Percentiles rank a stretch among this genome's conserved stretches.
These are phyloP conservation scores for Synanceia verrucosa DNA, from an alignment of 2,797 vertebrate species.

Conservation along the genomic window DNA sequence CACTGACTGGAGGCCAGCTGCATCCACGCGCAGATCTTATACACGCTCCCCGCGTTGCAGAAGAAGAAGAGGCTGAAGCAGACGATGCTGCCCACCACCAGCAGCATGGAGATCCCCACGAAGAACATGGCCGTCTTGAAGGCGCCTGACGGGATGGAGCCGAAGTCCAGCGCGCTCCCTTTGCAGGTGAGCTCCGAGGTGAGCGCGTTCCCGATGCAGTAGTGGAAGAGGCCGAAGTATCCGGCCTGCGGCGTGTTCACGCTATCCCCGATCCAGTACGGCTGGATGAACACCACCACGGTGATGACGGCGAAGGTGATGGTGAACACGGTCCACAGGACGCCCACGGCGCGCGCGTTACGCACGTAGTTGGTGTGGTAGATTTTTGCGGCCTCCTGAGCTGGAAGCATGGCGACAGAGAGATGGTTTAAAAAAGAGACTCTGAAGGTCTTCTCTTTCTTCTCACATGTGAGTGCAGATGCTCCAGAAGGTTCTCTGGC, in stretches of 20 bases:
- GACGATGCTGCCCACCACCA: slow-evolving; percentile 93
- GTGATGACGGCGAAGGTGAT: slow-evolving; percentile 94
- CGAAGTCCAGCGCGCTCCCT: slow-evolving; percentile 93
- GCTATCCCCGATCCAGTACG: slow-evolving; percentile 99
- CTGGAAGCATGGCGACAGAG: slow-evolving; percentile 86
- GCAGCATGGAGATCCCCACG: slow-evolving; percentile 92
- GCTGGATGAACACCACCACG: slow-evolving; percentile 96
- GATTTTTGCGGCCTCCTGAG: slow-evolving; percentile 94
- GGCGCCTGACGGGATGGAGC: slow-evolving; percentile 94
- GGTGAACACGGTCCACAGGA: slow-evolving; percentile 95
- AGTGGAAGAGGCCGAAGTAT: slow-evolving; percentile 97
- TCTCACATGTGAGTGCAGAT: neutral
- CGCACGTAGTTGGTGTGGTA: slow-evolving; percentile 98
- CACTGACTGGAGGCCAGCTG: slow-evolving; percentile 94
- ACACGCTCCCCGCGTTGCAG: slow-evolving; percentile 95
- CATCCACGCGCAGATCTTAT: slow-evolving; percentile 99
- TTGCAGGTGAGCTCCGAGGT: slow-evolving; percentile 96
- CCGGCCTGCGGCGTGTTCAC: slow-evolving; percentile 95
- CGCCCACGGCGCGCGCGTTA: slow-evolving; percentile 92
- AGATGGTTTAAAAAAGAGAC: neutral
- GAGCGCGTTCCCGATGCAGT: slow-evolving; percentile 96
- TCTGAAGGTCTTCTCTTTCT: neutral
- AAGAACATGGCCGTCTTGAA: slow-evolving; percentile 99
- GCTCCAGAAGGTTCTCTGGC: neutral
- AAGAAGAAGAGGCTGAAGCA: slow-evolving; percentile 97